Conservation (phyloP, 2,888 invertebrate species). For the Venustoraphidia nigricollis region DNA sequence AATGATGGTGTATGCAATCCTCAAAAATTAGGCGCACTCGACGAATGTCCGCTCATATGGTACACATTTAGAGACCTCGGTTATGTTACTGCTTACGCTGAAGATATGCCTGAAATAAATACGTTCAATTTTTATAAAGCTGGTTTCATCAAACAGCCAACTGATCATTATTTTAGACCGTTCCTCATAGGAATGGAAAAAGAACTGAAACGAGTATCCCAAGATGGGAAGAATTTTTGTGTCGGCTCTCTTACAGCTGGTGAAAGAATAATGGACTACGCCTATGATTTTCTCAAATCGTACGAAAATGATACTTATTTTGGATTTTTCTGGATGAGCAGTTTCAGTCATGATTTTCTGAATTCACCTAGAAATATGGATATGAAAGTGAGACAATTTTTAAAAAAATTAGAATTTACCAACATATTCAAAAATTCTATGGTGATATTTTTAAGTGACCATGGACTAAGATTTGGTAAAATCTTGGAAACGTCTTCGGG, state of each 20-base stretch:
- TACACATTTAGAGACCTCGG: conserved; percentile 50
- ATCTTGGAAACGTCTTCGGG: conserved; percentile 50
- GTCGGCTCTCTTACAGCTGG: conserved; percentile 44
- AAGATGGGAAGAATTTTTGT: conserved; percentile 38
- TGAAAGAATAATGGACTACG: conserved; percentile 52
- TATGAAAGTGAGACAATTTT: conserved; percentile 37
- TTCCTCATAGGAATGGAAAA: conserved; percentile 53
- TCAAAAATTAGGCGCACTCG: conserved; percentile 37
- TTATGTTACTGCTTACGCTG: conserved; percentile 66
- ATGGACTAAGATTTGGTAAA: conserved; percentile 64
- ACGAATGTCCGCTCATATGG: conserved; percentile 65
- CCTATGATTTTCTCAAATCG: conserved; percentile 46
- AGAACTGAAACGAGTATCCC: conserved; percentile 30
- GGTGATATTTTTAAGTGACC: conserved; percentile 61
- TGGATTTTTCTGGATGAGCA: conserved; percentile 66
- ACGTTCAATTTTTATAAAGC: conserved; percentile 62
- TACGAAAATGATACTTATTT: conserved; percentile 48
- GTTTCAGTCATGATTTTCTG: conserved; percentile 55
- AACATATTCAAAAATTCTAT: conserved; percentile 48
- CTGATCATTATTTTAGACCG: conserved; percentile 68
- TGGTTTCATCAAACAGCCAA: conserved; percentile 58
- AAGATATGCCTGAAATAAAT: conserved; percentile 56
- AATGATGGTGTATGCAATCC: conserved; percentile 34
- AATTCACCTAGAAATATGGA: conserved; percentile 55
- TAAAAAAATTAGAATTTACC: conserved; percentile 38